A percentile compares a stretch with the other conserved stretches of the same genome.
Evolutionary conservation across 2,113 vertebrate species (phyloP).

Genomic region (Otolemur garnettii): DNA sequence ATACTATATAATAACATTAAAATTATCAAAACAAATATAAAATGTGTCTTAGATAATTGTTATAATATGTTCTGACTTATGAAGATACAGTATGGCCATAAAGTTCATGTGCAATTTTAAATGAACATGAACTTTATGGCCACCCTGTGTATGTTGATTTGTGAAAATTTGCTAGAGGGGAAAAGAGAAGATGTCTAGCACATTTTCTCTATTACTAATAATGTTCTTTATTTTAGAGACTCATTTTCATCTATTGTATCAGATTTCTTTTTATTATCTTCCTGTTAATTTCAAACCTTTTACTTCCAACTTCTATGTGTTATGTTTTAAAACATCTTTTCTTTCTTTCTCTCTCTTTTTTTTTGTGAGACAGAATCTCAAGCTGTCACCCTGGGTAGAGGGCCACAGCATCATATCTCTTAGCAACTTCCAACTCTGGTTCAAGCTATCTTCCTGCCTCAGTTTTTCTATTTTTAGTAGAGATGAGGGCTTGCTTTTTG

Average conservation of each 20-base stretch:
- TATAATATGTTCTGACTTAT: background rate
- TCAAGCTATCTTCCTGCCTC: too few relatives aligned
- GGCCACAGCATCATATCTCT: too few relatives aligned
- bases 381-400: too few relatives aligned
- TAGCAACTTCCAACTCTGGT: too few relatives aligned
- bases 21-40: slow-evolving; percentile 29
- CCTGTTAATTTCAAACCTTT: slow-evolving; percentile 18
- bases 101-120: too few relatives aligned
- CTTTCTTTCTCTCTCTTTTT: background rate
- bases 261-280: slow-evolving; percentile 51
- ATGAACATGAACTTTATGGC: too few relatives aligned
- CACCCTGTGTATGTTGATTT: background rate
- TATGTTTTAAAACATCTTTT: slow-evolving; percentile 17
- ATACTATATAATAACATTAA: background rate
- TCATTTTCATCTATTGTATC: background rate
- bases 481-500: too few relatives aligned
- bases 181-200: background rate
- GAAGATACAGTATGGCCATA: background rate
- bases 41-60: background rate
- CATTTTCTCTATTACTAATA: background rate
- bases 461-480: too few relatives aligned
- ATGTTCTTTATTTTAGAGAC: slow-evolving; percentile 2
- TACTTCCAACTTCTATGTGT: slow-evolving; percentile 48
- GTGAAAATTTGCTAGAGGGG: background rate
- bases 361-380: too few relatives aligned